Evolutionary conservation across 2,797 vertebrate genomes (phyloP).

Genomic region (Enoplosus armatus): DNA sequence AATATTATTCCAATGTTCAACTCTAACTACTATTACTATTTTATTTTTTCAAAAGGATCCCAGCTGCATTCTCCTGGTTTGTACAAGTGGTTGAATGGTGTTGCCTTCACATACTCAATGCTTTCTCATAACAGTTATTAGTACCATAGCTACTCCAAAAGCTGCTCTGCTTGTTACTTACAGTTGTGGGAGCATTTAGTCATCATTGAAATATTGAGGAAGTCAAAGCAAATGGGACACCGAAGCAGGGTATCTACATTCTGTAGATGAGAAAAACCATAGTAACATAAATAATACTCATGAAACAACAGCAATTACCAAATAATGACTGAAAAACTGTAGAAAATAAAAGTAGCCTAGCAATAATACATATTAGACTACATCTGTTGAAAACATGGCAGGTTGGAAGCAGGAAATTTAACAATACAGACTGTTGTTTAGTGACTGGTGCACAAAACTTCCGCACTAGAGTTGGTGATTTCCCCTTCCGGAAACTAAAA

Average conservation of each 20-base stretch:
- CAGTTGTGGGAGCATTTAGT: slow-evolving; percentile 96
- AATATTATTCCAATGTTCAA: not conserved
- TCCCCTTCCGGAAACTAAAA: not conserved
- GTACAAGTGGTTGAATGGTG: not conserved
- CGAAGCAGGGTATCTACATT: slow-evolving; percentile 88
- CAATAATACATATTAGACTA: not conserved
- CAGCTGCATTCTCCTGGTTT: not conserved
- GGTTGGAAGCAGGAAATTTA: not conserved
- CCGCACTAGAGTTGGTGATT: no score
- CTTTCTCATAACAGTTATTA: not conserved
- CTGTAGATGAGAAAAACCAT: slow-evolving; percentile 76
- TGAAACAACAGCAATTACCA: not conserved
- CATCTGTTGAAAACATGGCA: not conserved
- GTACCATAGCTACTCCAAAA: not conserved
- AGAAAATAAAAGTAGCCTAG: not conserved
- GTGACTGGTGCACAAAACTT: no score
- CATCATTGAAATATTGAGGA: slow-evolving; percentile 92
- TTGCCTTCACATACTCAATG: not conserved
- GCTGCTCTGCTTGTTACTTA: slow-evolving; percentile 79
- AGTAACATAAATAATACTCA: not conserved
- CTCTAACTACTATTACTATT: not conserved
- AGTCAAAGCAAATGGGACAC: slow-evolving; percentile 95
- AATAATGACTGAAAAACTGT: not conserved
- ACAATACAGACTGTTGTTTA: no score
- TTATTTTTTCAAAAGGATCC: not conserved